Evolutionary conservation across 2,113 vertebrate species (phyloP).

Genomic region (Ictidomys tridecemlineatus): DNA sequence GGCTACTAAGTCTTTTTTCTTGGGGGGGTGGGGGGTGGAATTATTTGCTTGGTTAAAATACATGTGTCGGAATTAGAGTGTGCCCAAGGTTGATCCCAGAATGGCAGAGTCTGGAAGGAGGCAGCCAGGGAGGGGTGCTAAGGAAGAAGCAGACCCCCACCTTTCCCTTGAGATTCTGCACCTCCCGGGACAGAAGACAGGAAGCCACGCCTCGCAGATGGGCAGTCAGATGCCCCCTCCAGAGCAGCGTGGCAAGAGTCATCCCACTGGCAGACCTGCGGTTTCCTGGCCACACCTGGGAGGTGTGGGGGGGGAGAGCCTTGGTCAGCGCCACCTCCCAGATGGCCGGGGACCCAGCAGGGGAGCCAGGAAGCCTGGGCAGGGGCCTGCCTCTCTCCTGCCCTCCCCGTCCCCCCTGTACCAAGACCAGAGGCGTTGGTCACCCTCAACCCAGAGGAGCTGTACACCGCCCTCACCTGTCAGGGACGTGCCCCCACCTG

Average conservation of each 20-base stretch:
- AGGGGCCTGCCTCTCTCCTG: accelerated
- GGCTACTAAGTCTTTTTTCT: too few species aligned
- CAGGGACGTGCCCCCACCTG: neutral
- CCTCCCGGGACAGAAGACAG: neutral
- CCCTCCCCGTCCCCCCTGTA: neutral
- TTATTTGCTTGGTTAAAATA: conserved; percentile 9
- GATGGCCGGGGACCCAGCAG: accelerated
- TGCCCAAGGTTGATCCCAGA: neutral
- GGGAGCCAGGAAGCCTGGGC: accelerated
- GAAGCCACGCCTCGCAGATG: neutral
- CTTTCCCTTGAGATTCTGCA: neutral
- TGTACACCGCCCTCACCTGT: neutral
- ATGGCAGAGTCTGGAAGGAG: neutral
- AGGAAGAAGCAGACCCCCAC: too few species aligned
- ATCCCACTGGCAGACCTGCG: accelerated
- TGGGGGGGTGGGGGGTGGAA: neutral
- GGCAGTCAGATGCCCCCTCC: neutral
- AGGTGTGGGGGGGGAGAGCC: too few species aligned
- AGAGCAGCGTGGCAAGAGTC: neutral
- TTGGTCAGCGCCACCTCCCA: neutral
- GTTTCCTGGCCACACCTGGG: neutral
- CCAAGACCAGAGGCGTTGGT: neutral
- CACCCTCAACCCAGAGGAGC: neutral
- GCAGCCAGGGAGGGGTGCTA: neutral
- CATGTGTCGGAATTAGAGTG: neutral